Evolutionary conservation across 2,888 invertebrate genomes (phyloP), one percentile per base, ranked within the genome.

Genomic region (Patella pellucida): DNA sequence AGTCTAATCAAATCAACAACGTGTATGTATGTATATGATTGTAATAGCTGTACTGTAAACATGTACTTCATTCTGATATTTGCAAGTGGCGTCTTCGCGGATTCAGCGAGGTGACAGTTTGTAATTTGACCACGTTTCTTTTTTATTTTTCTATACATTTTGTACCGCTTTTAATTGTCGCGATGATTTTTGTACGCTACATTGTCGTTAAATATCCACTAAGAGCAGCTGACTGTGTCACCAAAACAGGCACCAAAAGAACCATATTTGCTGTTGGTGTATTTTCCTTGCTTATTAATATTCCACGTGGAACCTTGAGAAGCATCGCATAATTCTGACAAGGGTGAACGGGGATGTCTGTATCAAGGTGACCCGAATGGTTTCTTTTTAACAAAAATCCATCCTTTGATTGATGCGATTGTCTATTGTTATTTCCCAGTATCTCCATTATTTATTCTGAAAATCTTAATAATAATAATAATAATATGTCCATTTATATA

Each of bases 391-490:
- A 62, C n/a, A 67, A 71, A 76, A 68, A 56, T 77, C 51, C 78
- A 72, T 69, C 76, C 79, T 3, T 79, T 76, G 79, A 77, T 79
- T 41, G 79, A 79, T 31, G 71, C 76, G 16, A 69, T 74, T 41
- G 71, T 79, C 27, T 79, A 79, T 68, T 77, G 77, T 69, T 79
- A 77, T 71, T 72, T 77, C 12, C 79, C 79, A 5, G 52, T 76
- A 27, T 67, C 72, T 14, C 51, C 71, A 9, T 74, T 77, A 15
- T 76, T 77, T 62, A 70, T 77, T 16, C 68, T 79, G 52, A 79
- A 77, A 62, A 67, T 77, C 12, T 74, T 76, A 41, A 77, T n/a
- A n/a, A n/a, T n/a, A n/a, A n/a, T n/a, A n/a, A n/a, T n/a, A n/a
- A n/a, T n/a, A n/a, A n/a, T n/a, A n/a, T n/a, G n/a, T n/a, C n/a